Conservation (phyloP, 2,113 vertebrate species). For the Oophaga pumilio region DNA sequence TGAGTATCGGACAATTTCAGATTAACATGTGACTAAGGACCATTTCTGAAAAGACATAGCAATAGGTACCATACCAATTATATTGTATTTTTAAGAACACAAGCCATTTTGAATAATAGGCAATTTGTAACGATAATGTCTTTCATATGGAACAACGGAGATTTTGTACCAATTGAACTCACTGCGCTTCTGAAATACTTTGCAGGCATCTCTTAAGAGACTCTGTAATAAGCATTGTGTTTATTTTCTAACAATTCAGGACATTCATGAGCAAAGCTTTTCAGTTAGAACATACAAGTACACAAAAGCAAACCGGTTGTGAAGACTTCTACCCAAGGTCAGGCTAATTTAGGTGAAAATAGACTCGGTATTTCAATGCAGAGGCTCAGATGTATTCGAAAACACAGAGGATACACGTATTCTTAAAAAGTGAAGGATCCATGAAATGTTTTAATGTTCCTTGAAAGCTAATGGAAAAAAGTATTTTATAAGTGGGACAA, state of each 20-base stretch:
- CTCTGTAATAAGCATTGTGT: conserved; percentile 65
- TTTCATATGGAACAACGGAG: neutral
- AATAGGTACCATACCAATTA: neutral
- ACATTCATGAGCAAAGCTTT: conserved; percentile 76
- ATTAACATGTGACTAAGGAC: neutral
- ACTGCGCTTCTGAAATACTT: neutral
- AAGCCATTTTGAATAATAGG: neutral
- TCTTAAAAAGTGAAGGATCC: neutral
- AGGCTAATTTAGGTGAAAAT: conserved; percentile 17
- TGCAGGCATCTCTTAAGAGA: conserved; percentile 23
- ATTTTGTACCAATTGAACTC: neutral
- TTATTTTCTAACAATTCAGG: conserved; percentile 76
- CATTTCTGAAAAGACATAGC: neutral
- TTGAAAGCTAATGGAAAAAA: neutral
- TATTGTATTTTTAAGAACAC: neutral
- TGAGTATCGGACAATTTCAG: neutral
- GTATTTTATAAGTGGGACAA: neutral
- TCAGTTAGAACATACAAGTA: conserved; percentile 67
- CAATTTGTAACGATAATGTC: neutral
- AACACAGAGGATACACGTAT: neutral
- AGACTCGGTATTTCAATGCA: neutral
- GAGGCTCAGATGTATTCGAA: neutral
- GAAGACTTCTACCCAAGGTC: conserved; percentile 4
- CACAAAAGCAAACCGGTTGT: conserved; percentile 24
- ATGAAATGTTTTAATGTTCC: conserved; percentile 8